Evolutionary conservation across 2,888 invertebrate species (phyloP).

Genomic region (Cheilosia vulpina): DNA sequence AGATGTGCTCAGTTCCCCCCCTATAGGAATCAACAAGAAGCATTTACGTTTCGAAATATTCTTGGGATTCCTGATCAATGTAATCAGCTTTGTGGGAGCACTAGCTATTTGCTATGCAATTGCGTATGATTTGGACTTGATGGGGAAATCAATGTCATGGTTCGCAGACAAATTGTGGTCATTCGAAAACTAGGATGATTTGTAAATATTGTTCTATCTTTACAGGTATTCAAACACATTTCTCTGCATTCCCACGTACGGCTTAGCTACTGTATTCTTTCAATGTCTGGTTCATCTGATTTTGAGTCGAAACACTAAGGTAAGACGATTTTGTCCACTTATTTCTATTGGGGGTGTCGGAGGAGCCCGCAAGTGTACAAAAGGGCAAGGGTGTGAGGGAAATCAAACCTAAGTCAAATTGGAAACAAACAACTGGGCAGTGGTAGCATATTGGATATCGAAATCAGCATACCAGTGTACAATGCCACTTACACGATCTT

Average conservation of each 20-base stretch:
- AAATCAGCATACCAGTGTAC: no score
- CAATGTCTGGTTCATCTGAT: slow-evolving; percentile 78
- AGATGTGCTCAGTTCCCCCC: background rate
- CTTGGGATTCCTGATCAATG: slow-evolving; percentile 78
- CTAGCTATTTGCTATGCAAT: slow-evolving; percentile 78
- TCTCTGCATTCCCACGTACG: slow-evolving; percentile 78
- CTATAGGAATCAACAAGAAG: slow-evolving; percentile 78
- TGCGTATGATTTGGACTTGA: slow-evolving; percentile 78
- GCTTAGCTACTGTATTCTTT: slow-evolving; percentile 77
- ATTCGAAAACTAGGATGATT: background rate
- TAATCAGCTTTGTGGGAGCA: slow-evolving; percentile 78
- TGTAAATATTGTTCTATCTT: background rate
- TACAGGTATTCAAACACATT: slow-evolving; percentile 78
- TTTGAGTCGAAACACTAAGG: slow-evolving; percentile 77
- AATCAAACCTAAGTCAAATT: no score
- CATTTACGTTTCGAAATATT: slow-evolving; percentile 79
- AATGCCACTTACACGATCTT: no score
- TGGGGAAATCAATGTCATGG: slow-evolving; percentile 80
- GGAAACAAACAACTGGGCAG: no score
- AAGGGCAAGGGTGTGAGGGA: no score
- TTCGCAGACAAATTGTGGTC: slow-evolving; percentile 48
- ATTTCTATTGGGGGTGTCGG: background rate
- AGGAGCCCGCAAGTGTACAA: no score
- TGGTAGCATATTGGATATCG: no score
- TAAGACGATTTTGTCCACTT: slow-evolving; percentile 33